Percentiles rank a stretch among this genome's conserved stretches.
phyloP scores from a whole-genome alignment of 2,113 vertebrate species.

The Atractosteus spatula region DNA sequence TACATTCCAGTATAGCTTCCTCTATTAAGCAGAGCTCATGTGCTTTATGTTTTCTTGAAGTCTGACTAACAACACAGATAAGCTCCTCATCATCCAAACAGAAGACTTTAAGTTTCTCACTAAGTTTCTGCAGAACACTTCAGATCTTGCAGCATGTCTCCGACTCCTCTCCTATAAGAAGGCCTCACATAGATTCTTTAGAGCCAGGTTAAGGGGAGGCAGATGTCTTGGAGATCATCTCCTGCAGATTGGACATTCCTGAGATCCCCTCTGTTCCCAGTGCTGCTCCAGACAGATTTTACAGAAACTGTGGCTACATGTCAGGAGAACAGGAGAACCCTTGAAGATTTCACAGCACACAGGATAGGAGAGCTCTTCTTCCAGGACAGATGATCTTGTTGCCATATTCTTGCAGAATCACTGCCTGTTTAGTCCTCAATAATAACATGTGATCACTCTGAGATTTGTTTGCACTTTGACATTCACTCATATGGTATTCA shows the following conservation, averaged over 20 bases:
- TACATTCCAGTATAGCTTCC: conserved; percentile 11
- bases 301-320: no score
- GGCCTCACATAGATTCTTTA: neutral
- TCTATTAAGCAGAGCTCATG: conserved; percentile 7
- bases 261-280: no score
- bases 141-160: no score
- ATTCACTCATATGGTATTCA: no score
- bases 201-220: neutral
- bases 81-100: conserved; percentile 17
- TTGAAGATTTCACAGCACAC: neutral
- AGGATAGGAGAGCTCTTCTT: conserved; percentile 15
- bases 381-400: neutral
- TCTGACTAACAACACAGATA: no score
- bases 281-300: no score
- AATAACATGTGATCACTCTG: no score
- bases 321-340: no score
- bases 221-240: neutral
- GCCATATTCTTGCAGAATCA: no score
- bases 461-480: no score
- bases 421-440: no score
- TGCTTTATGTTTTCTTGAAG: conserved; percentile 14
- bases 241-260: neutral
- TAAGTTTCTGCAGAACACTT: conserved; percentile 9
- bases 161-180: no score
- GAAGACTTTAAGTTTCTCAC: conserved; percentile 20